Evolutionary conservation across 2,888 invertebrate species (phyloP), one percentile per base, ranked within the genome.

Genomic region (Aelia acuminata): DNA sequence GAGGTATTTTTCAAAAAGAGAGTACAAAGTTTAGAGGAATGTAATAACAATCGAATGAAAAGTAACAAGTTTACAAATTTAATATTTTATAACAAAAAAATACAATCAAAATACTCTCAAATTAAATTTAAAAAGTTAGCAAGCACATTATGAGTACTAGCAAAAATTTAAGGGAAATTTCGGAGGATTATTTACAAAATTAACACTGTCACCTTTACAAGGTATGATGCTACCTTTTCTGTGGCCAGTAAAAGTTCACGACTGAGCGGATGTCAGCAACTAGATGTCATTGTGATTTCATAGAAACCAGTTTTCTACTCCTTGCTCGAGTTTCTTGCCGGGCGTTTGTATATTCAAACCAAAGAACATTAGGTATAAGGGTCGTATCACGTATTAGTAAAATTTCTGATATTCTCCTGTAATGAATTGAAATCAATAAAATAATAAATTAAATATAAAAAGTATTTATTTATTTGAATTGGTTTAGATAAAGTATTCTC

Each of bases 341-440:
- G 88, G 96, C 96, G 90, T 96, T 96, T 47, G 97, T 97, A 92
- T 98, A 98, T 92, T 98, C 98, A 92, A 98, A 98, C 97, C 97
- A 98, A 90, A 98, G 92, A 31, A 98, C 96, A 92, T 98, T 98
- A 47, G 98, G 98, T 92, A 98, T 98, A 89, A 97, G 93, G 1
- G 97, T 97, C 63, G 97, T 97, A 92, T 98, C 98, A 90, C 98
- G 94, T 89, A 98, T 93, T 93, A 98, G 94, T 89, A 98, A 93
- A 92, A 96, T 95, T 93, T 98, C 98, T 89, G 97, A 96, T 90
- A 96, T 93, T 93, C 95, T 96, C 95, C 97, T 98, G 93, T 48
- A 57, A 57, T 15, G 13, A 57, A 57, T 26, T 0, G 15, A 57
- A n/a, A n/a, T n/a, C n/a, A n/a, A 10, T 10, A 57, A 11, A 57